A percentile compares a stretch with the other conserved stretches of the same genome.
Evolutionary conservation across 2,113 vertebrate species (phyloP).

Genomic region (Vidua chalybeata): DNA sequence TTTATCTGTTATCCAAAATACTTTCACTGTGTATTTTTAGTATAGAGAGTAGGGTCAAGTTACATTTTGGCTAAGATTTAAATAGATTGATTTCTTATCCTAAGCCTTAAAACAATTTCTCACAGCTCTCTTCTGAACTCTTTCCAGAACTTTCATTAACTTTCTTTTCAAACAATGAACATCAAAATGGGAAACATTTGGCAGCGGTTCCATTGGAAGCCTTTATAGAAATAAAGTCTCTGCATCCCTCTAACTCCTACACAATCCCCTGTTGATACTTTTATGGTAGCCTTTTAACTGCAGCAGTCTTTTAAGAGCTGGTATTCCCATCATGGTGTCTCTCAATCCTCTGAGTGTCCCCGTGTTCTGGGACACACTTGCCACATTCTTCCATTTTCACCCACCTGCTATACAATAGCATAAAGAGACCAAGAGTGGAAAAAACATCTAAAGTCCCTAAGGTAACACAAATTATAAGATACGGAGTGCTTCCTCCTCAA

Average conservation of each 20-base stretch:
- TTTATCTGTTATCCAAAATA: constrained; percentile 46
- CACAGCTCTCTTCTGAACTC: constrained; percentile 36
- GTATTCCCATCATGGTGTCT: neutral
- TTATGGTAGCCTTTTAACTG: neutral
- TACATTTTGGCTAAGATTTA: constrained; percentile 41
- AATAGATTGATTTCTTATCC: constrained; percentile 28
- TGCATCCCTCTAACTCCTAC: neutral
- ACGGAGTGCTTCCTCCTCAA: neutral
- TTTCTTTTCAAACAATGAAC: constrained; percentile 26
- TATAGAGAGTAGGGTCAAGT: neutral
- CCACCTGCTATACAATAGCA: neutral
- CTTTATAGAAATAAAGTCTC: neutral
- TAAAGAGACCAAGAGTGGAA: neutral
- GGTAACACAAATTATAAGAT: neutral
- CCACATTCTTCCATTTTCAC: neutral
- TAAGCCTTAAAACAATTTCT: constrained; percentile 37
- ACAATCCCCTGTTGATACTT: neutral
- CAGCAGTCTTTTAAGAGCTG: neutral
- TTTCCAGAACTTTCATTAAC: constrained; percentile 34
- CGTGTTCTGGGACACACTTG: neutral
- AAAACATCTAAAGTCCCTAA: neutral
- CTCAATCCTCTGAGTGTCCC: neutral
- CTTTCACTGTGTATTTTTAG: constrained; percentile 33
- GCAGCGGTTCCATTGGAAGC: neutral
- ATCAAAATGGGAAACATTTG: constrained; percentile 21